A percentile compares a stretch with the other conserved stretches of the same genome.
Conservation (phyloP, 2,888 invertebrate genomes). For the Linyphia triangularis region DNA sequence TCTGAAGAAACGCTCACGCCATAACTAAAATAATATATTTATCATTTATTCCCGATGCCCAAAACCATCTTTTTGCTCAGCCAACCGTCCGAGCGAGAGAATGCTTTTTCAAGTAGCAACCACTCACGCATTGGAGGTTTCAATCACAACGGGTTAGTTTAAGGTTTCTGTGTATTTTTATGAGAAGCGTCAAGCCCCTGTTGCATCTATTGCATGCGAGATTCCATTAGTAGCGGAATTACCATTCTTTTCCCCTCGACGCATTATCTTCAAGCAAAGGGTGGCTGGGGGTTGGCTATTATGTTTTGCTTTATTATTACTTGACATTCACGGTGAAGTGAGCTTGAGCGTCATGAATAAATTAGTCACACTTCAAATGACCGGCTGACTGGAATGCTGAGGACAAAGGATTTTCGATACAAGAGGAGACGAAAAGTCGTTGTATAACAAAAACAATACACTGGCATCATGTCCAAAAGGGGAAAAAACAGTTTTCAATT, state of each 20-base stretch:
- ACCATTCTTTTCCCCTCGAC: background rate
- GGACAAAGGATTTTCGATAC: slow-evolving; percentile 4
- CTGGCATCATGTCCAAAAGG: too few relatives aligned
- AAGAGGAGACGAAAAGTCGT: too few relatives aligned
- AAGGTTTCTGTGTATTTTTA: background rate
- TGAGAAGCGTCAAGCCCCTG: background rate
- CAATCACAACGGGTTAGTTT: slow-evolving; percentile 24
- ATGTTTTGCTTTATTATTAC: slow-evolving; percentile 24
- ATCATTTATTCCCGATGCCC: background rate
- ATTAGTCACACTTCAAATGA: slow-evolving; percentile 27
- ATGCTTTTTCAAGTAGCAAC: background rate
- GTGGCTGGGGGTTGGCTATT: slow-evolving; percentile 11
- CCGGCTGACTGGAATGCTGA: background rate
- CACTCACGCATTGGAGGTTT: slow-evolving; percentile 38
- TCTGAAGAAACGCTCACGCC: background rate
- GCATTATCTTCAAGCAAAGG: slow-evolving; percentile 15
- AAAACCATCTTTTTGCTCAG: slow-evolving; percentile 5
- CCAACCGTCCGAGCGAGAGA: background rate
- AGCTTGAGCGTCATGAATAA: slow-evolving; percentile 20
- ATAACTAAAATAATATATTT: background rate
- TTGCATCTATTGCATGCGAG: slow-evolving; percentile 43
- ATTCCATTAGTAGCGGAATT: slow-evolving; percentile 46
- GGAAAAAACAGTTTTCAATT: too few relatives aligned
- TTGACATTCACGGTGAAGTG: slow-evolving; percentile 12
- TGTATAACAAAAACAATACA: too few relatives aligned